Base-by-base conservation (phyloP, 2,888 invertebrate species). In the Ernsta delagoae region DNA sequence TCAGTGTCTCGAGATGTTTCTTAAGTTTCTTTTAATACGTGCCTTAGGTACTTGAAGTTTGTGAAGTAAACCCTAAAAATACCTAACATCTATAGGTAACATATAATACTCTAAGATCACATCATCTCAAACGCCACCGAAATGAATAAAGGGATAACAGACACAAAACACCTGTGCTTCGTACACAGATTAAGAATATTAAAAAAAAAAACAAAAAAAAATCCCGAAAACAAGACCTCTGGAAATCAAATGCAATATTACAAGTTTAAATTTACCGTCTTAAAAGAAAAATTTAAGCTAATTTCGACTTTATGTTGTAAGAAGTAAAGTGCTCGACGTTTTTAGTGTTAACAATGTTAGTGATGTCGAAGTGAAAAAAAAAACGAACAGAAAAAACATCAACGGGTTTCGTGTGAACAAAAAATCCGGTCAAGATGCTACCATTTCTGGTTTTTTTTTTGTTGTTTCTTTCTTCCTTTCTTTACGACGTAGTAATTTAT, bases 361-460 rank as follows among this genome's bases (percentile, higher is more conserved):
- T 54, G 34, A 11, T 24, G 48, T 41, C 50, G 41, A 12, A 34
- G 41, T 34, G 53, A 61, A 61, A 67, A n/a, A 60, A 67, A 62
- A 67, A 36, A 43, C 41, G 61, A 53, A 43, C 61, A 31, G 65
- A 70, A 74, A 73, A 75, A 76, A 77, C 11, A 3, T 74, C 60
- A 84, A 83, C 82, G 76, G 82, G 83, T 83, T 6, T 79, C 76
- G 79, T 83, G 82, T 72, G 78, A 83, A 81, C 80, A 86, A 86
- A 86, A 83, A 83, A 79, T 74, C 75, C 73, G 76, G 76, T 74
- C 76, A 77, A 76, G 76, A 77, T 74, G 83, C 83, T 81, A 83
- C 83, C 77, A 24, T 24, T 24, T 24, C 24, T 24, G 24, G 24
- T 24, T 24, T 24, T n/a, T 24, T 8, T 77, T 70, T 71, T 11